A percentile compares a stretch with the other conserved stretches of the same genome.
phyloP scores from a whole-genome alignment of 2,113 vertebrate species.

The Chrysochloris asiatica region DNA sequence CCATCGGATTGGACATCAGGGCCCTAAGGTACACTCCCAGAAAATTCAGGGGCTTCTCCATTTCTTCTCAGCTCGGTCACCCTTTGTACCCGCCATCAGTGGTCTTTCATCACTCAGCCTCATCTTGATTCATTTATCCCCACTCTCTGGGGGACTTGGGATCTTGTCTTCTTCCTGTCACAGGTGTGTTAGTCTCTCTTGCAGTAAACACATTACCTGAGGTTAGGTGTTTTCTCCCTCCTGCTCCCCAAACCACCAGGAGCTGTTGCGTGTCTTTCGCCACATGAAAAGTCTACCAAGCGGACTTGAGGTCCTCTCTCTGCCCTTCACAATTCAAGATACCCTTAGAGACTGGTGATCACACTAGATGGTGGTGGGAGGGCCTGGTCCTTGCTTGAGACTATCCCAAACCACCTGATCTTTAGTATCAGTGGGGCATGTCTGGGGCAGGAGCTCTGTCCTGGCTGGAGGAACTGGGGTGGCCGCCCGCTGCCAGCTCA shows the following conservation, averaged over 20 bases:
- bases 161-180: background rate
- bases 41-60: background rate
- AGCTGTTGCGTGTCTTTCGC: background rate
- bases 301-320: background rate
- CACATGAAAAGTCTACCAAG: background rate
- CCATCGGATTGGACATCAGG: background rate
- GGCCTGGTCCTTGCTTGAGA: conserved; percentile 21
- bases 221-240: background rate
- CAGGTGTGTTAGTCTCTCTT: background rate
- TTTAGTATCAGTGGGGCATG: conserved; percentile 51
- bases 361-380: background rate
- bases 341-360: background rate
- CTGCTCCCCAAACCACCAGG: background rate
- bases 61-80: background rate
- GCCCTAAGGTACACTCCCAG: background rate
- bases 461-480: background rate
- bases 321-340: background rate
- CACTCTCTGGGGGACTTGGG: background rate
- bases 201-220: background rate
- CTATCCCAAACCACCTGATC: conserved; percentile 68
- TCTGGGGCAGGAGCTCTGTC: background rate
- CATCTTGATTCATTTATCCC: background rate
- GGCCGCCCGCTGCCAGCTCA: conserved; percentile 46
- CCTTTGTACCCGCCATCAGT: background rate
- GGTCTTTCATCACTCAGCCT: background rate